Percentiles rank a stretch among this genome's conserved stretches.
These are phyloP conservation scores for Daktulosphaira vitifoliae DNA, from an alignment of 1,140 invertebrate species.

Conservation along the genomic window DNA sequence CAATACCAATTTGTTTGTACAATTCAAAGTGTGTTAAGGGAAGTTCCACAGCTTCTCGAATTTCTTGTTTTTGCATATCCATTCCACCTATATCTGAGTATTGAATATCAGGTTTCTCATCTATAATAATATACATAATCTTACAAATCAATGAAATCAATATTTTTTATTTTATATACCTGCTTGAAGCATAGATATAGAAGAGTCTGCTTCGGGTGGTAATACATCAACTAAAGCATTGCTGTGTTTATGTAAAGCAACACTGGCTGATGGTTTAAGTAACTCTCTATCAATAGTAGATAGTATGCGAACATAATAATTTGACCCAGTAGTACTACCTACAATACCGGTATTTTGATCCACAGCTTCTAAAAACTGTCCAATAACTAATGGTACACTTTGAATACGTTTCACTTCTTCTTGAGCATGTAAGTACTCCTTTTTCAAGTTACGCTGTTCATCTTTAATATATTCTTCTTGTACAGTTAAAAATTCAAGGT, in stretches of 20 bases:
- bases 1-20: conserved; percentile 97
- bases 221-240: conserved; percentile 96
- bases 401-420: conserved; percentile 97
- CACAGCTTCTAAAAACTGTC: conserved; percentile 95
- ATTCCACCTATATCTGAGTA: conserved; percentile 98
- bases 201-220: conserved; percentile 95
- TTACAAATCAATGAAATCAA: too few relatives aligned
- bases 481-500: conserved; percentile 92
- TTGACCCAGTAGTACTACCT: conserved; percentile 76
- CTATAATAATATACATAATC: conserved; percentile 45
- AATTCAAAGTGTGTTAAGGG: conserved; percentile 97
- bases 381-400: conserved; percentile 93
- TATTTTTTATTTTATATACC: conserved; percentile 46
- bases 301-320: conserved; percentile 95
- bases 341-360: conserved; percentile 97
- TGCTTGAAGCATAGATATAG: conserved; percentile 90
- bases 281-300: conserved; percentile 93
- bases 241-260: conserved; percentile 94
- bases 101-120: conserved; percentile 96
- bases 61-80: conserved; percentile 99
- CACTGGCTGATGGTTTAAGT: conserved; percentile 88
- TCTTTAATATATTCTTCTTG: conserved; percentile 99
- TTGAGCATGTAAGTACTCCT: conserved; percentile 94
- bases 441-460: conserved; percentile 94
- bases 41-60: conserved; percentile 95